Evolutionary conservation across 2,888 invertebrate genomes (phyloP).

Genomic region (Escarpia spicata): DNA sequence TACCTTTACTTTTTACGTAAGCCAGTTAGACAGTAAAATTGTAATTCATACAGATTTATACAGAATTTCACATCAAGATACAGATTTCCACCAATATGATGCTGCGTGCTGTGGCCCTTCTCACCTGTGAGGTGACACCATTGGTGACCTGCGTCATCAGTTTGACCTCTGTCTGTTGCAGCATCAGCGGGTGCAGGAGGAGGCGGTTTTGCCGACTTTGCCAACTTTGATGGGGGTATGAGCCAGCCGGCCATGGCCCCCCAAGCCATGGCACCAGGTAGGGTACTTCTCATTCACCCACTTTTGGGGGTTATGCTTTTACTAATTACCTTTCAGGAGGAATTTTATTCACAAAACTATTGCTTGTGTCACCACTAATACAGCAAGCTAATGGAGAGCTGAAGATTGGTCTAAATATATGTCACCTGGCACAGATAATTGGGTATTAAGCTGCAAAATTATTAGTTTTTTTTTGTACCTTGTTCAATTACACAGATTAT

Average conservation of each 20-base stretch:
- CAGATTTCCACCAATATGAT: not conserved
- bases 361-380: no score
- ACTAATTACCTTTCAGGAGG: not conserved
- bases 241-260: slow-evolving; percentile 24
- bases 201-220: slow-evolving; percentile 66
- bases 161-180: not conserved
- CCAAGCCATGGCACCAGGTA: not conserved
- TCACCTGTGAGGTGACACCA: not conserved
- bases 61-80: not conserved
- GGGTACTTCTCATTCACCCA: not conserved
- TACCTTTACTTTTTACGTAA: no score
- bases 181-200: slow-evolving; percentile 29
- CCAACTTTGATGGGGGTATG: slow-evolving; percentile 44
- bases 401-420: no score
- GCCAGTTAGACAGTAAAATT: no score
- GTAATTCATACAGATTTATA: no score
- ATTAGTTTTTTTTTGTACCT: no score
- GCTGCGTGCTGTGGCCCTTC: no score
- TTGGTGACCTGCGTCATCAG: not conserved
- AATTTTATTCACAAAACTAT: not conserved
- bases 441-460: no score
- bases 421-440: no score
- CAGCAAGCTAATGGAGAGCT: no score
- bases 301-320: not conserved
- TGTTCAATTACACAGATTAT: no score